Percentiles rank a stretch among this genome's conserved stretches.
These are phyloP conservation scores for Echinops telfairi DNA, from an alignment of 2,113 vertebrate species.

Conservation along the genomic window DNA sequence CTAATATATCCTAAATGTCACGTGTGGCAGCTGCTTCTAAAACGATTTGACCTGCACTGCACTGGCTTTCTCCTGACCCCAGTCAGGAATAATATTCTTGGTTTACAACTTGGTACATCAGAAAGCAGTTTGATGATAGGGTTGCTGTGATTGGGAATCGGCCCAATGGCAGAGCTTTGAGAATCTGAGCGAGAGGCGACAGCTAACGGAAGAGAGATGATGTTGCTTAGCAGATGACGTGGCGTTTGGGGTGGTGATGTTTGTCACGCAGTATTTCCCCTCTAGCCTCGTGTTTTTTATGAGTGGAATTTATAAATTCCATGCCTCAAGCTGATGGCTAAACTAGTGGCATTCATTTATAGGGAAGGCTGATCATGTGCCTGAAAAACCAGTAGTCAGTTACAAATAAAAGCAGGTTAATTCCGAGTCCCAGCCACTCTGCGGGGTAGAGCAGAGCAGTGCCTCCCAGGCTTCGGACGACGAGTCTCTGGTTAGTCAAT, in stretches of 20 bases:
- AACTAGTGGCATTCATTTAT: conserved; percentile 5
- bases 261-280: not conserved
- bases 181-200: not conserved
- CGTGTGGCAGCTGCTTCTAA: not conserved
- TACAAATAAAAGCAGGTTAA: not conserved
- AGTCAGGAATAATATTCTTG: conserved; percentile 33
- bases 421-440: not conserved
- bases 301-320: conserved; percentile 40
- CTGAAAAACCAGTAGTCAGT: conserved; percentile 20
- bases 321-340: not conserved
- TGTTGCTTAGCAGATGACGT: not conserved
- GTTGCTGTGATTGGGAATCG: not conserved
- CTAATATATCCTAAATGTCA: conserved; percentile 10
- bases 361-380: conserved; percentile 1
- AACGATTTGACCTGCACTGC: not conserved
- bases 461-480: not conserved
- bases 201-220: not conserved
- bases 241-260: not conserved
- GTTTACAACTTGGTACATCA: conserved; percentile 49
- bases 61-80: conserved; percentile 17
- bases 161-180: too few species aligned
- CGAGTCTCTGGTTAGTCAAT: not conserved
- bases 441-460: not conserved
- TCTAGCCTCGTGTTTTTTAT: not conserved
- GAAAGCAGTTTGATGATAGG: not conserved